Evolutionary conservation across 1,140 invertebrate genomes (phyloP).

Genomic region (Hylaeus anthracinus): DNA sequence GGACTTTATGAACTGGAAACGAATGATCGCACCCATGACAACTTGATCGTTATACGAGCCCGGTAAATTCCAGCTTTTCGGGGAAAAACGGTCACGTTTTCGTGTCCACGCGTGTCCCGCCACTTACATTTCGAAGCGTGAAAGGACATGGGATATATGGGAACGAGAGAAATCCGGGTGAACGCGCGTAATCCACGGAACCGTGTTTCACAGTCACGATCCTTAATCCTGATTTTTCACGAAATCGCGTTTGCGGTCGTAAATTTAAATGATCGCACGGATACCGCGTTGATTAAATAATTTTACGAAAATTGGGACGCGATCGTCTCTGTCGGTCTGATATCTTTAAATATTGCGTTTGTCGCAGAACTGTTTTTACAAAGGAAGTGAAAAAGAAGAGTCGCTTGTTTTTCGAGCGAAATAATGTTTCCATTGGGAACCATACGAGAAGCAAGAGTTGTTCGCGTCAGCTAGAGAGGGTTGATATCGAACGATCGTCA

Average conservation of each 20-base stretch:
- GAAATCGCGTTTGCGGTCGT: conserved; percentile 14
- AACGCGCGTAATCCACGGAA: conserved; percentile 30
- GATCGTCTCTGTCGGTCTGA: no score
- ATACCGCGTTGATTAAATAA: neutral
- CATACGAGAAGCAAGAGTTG: no score
- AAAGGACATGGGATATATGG: conserved; percentile 17
- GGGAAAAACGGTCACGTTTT: conserved; percentile 29
- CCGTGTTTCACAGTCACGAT: neutral
- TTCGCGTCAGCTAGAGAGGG: neutral
- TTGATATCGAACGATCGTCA: conserved; percentile 22
- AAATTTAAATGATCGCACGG: conserved; percentile 20
- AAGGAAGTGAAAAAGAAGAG: neutral
- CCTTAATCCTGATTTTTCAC: conserved; percentile 47
- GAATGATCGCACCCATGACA: conserved; percentile 63
- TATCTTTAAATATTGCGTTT: no score
- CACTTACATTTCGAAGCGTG: conserved; percentile 14
- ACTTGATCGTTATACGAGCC: conserved; percentile 65
- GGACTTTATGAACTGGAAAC: conserved; percentile 70
- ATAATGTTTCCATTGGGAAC: no score
- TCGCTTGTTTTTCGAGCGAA: neutral
- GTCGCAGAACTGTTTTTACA: no score
- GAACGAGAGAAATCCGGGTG: conserved; percentile 21
- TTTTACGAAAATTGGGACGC: no score
- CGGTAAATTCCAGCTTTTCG: conserved; percentile 47
- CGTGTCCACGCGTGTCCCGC: conserved; percentile 6